Percentiles rank a stretch among this genome's conserved stretches.
Evolutionary conservation across 2,113 vertebrate genomes (phyloP).

Genomic region (Neotoma lepida): DNA sequence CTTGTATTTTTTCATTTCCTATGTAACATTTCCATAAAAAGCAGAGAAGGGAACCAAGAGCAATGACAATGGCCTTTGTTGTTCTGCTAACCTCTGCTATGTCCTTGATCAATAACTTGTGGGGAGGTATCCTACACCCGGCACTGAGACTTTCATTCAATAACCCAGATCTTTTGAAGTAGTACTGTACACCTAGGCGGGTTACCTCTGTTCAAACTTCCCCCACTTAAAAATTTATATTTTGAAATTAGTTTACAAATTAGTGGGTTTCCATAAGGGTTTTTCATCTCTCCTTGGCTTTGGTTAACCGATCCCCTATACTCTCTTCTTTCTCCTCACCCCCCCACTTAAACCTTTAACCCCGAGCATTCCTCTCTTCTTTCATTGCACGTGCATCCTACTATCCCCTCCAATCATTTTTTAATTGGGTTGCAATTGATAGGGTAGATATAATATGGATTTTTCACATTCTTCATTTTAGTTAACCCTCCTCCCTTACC

Average conservation of each 20-base stretch:
- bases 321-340: not conserved
- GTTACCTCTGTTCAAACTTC: not conserved
- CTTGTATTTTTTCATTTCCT: constrained; percentile 3
- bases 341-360: not conserved
- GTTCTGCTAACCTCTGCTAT: too few species aligned
- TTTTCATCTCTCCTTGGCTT: not conserved
- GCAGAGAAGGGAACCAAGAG: not conserved
- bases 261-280: not conserved
- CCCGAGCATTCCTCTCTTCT: too few species aligned
- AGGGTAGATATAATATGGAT: not conserved
- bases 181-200: not conserved
- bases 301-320: not conserved
- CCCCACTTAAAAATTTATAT: not conserved
- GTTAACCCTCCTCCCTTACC: not conserved
- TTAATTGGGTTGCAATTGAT: not conserved
- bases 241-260: not conserved
- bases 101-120: not conserved
- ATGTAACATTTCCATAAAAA: constrained; percentile 4
- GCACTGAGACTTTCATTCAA: not conserved
- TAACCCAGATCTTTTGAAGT: not conserved
- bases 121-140: not conserved
- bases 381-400: not conserved
- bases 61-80: not conserved
- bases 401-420: not conserved
- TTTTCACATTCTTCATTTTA: not conserved